A percentile compares a stretch with the other conserved stretches of the same genome.
These are phyloP conservation scores for Anas capensis DNA, from an alignment of 2,797 vertebrate species.

Conservation along the genomic window DNA sequence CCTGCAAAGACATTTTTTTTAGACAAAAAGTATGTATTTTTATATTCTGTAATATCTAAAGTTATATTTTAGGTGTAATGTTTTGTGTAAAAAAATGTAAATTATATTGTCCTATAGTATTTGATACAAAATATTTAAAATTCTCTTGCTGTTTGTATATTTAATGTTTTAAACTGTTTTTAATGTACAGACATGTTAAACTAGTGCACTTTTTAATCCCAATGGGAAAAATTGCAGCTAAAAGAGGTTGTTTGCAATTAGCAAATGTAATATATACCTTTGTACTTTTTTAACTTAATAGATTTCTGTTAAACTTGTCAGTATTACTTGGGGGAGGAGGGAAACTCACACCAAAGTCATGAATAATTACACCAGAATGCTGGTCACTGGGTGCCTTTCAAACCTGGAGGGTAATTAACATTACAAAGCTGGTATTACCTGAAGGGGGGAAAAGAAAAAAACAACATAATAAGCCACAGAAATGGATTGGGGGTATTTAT, in stretches of 20 bases:
- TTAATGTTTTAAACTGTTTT: slow-evolving; percentile 80
- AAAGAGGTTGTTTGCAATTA: slow-evolving; percentile 76
- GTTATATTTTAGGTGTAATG: slow-evolving; percentile 86
- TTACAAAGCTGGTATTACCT: slow-evolving; percentile 52
- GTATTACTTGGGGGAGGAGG: slow-evolving; percentile 28
- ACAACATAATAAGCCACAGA: not conserved
- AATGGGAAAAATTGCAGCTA: slow-evolving; percentile 80
- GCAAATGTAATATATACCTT: slow-evolving; percentile 81
- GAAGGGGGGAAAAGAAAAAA: not conserved
- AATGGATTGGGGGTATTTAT: slow-evolving; percentile 66
- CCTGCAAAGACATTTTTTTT: slow-evolving; percentile 78
- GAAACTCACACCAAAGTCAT: slow-evolving; percentile 44
- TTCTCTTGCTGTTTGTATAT: slow-evolving; percentile 81
- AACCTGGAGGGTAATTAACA: slow-evolving; percentile 59
- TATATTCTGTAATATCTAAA: slow-evolving; percentile 83
- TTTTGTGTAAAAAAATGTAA: slow-evolving; percentile 80
- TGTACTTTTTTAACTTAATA: slow-evolving; percentile 80
- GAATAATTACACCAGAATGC: slow-evolving; percentile 63
- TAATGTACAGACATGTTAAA: slow-evolving; percentile 85
- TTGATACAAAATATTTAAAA: slow-evolving; percentile 86
- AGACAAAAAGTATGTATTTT: slow-evolving; percentile 82
- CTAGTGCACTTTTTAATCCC: slow-evolving; percentile 85
- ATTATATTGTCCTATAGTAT: slow-evolving; percentile 86
- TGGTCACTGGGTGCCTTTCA: slow-evolving; percentile 77
- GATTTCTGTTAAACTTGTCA: slow-evolving; percentile 72